Conservation (phyloP, 2,888 invertebrate genomes). For the Xanthia togata region DNA sequence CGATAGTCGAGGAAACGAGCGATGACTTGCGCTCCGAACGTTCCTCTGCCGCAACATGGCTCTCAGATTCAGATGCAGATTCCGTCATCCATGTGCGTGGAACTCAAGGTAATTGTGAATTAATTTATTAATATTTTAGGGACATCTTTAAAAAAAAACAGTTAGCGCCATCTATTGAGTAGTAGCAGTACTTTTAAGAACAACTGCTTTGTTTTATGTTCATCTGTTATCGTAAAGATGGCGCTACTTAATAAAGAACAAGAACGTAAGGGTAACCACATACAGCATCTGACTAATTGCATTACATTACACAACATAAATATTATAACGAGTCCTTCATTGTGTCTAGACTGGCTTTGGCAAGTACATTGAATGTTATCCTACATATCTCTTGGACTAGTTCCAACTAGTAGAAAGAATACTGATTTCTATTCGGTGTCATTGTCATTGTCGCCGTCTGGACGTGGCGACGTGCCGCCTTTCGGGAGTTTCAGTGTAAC, state of each 20-base stretch:
- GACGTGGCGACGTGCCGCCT: conserved; percentile 72
- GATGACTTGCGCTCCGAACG: conserved; percentile 95
- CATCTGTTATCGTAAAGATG: conserved; percentile 61
- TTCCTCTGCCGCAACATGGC: conserved; percentile 91
- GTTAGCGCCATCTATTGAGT: conserved; percentile 79
- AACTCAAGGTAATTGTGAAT: conserved; percentile 76
- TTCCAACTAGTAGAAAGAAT: conserved; percentile 79
- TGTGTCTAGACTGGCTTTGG: conserved; percentile 56
- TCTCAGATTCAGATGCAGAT: conserved; percentile 94
- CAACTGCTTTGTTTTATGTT: neutral
- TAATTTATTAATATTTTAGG: neutral
- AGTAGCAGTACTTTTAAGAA: conserved; percentile 65
- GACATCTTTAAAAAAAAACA: neutral
- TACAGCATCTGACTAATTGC: conserved; percentile 7
- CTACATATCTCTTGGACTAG: conserved; percentile 77
- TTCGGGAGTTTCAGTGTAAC: conserved; percentile 46
- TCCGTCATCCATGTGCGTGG: conserved; percentile 94
- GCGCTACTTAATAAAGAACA: conserved; percentile 50
- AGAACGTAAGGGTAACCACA: conserved; percentile 28
- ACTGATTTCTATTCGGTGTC: conserved; percentile 79
- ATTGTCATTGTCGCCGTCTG: conserved; percentile 85
- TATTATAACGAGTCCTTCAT: conserved; percentile 52
- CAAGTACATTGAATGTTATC: conserved; percentile 66
- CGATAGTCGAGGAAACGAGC: conserved; percentile 96
- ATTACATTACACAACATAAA: conserved; percentile 40